phyloP scores from a whole-genome alignment of 2,888 invertebrate species.

The Camponotus fellah region DNA sequence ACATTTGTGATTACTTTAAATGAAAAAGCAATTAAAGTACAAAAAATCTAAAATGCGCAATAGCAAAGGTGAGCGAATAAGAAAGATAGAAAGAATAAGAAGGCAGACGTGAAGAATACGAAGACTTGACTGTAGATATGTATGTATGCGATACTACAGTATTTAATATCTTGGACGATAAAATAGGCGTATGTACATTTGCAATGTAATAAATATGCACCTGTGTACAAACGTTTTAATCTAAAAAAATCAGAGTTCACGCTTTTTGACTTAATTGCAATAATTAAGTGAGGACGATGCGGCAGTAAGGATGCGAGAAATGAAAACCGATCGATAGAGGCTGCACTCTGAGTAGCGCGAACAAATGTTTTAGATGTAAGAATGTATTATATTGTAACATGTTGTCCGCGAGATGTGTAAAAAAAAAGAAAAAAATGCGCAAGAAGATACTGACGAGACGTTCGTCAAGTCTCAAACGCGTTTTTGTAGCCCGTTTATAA shows the following conservation, averaged over 20 bases:
- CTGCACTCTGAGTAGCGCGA: conserved; percentile 37
- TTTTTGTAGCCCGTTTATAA: conserved; percentile 50
- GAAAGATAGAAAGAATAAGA: background rate
- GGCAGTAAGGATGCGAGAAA: conserved; percentile 6
- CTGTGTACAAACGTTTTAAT: conserved; percentile 52
- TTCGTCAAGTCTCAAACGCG: conserved; percentile 26
- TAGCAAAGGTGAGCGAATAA: background rate
- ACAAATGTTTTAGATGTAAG: conserved; percentile 39
- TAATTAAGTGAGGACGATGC: conserved; percentile 1
- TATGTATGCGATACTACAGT: conserved; percentile 66
- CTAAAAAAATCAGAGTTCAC: conserved; percentile 22
- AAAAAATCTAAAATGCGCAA: background rate
- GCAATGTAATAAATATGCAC: conserved; percentile 70
- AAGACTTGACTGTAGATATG: conserved; percentile 55
- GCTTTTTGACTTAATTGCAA: conserved; percentile 35
- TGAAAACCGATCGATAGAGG: conserved; percentile 3
- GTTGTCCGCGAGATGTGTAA: conserved; percentile 41
- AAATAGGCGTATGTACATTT: conserved; percentile 75
- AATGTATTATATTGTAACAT: conserved; percentile 49
- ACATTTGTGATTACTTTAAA: background rate
- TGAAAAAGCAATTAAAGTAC: too few species aligned
- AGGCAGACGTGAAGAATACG: conserved; percentile 44
- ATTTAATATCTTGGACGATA: conserved; percentile 77
- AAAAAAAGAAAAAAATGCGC: conserved; percentile 18
- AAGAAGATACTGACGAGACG: conserved; percentile 8